Evolutionary conservation across 2,888 invertebrate genomes (phyloP).

Genomic region (Coelinius sp.): DNA sequence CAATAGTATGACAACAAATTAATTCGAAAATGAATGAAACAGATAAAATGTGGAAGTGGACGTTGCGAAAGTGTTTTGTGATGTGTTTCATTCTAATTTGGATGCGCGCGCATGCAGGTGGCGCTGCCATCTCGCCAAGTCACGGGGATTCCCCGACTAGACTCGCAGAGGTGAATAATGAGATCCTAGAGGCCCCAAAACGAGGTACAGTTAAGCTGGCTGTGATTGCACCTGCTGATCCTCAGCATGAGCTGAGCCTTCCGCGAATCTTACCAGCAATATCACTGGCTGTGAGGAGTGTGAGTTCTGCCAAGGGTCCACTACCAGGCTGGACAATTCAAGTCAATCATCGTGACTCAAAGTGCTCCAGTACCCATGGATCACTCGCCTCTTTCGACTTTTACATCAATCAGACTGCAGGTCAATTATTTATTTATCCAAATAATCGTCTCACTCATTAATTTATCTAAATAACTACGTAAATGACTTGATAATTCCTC

Average conservation of each 20-base stretch:
- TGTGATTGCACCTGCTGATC: conserved; percentile 77
- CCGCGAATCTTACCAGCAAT: conserved; percentile 80
- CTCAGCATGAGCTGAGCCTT: conserved; percentile 76
- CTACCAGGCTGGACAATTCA: conserved; percentile 80
- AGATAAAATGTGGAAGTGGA: conserved; percentile 19
- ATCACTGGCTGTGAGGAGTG: conserved; percentile 78
- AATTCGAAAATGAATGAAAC: not conserved
- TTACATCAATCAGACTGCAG: conserved; percentile 78
- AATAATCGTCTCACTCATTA: not conserved
- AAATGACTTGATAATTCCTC: too few species aligned
- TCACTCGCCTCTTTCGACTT: conserved; percentile 86
- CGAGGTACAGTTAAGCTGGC: conserved; percentile 75
- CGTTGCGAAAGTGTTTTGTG: not conserved
- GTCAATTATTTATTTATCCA: conserved; percentile 69
- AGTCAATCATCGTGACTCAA: conserved; percentile 80
- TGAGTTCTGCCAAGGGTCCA: conserved; percentile 75
- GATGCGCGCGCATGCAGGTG: not conserved
- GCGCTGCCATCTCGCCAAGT: conserved; percentile 13
- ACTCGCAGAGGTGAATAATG: not conserved
- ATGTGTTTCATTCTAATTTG: not conserved
- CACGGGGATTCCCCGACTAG: conserved; percentile 34
- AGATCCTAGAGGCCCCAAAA: conserved; percentile 54
- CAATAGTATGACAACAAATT: not conserved
- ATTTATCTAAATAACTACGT: too few species aligned
- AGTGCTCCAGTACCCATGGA: conserved; percentile 83